Conservation (phyloP, 1,140 invertebrate genomes). For the Heliothis subflexa region DNA sequence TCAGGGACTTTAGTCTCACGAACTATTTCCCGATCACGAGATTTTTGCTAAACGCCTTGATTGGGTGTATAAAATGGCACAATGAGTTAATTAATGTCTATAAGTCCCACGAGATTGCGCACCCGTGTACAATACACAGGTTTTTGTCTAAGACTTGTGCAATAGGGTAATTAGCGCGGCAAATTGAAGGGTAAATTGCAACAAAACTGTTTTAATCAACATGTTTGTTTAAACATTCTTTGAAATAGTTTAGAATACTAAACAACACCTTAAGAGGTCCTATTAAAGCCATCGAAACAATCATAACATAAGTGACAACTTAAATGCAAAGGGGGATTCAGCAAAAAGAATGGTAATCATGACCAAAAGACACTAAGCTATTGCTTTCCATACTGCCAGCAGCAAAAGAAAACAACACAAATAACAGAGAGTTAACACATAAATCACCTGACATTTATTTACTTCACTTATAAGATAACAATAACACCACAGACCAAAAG, state of each 20-base stretch:
- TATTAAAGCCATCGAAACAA: too few species aligned
- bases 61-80: slow-evolving; percentile 41
- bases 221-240: not conserved
- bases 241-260: not conserved
- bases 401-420: not conserved
- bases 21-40: slow-evolving; percentile 18
- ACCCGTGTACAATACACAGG: slow-evolving; percentile 30
- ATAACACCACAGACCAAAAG: not conserved
- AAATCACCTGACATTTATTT: not conserved
- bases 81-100: slow-evolving; percentile 44
- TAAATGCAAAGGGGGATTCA: too few species aligned
- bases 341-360: too few species aligned
- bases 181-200: slow-evolving; percentile 35
- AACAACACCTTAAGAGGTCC: too few species aligned
- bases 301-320: too few species aligned
- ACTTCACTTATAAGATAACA: not conserved
- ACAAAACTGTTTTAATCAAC: slow-evolving; percentile 24
- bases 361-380: too few species aligned
- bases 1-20: slow-evolving; percentile 11
- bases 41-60: slow-evolving; percentile 32
- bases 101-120: slow-evolving; percentile 42
- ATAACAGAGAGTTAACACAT: not conserved
- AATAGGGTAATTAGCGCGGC: slow-evolving; percentile 24
- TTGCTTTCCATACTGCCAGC: not conserved
- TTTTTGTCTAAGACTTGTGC: slow-evolving; percentile 35